Percentiles rank a stretch among this genome's conserved stretches.
These are phyloP conservation scores for Microcebus tavaratra DNA, from an alignment of 2,113 vertebrate genomes.

Conservation along the genomic window DNA sequence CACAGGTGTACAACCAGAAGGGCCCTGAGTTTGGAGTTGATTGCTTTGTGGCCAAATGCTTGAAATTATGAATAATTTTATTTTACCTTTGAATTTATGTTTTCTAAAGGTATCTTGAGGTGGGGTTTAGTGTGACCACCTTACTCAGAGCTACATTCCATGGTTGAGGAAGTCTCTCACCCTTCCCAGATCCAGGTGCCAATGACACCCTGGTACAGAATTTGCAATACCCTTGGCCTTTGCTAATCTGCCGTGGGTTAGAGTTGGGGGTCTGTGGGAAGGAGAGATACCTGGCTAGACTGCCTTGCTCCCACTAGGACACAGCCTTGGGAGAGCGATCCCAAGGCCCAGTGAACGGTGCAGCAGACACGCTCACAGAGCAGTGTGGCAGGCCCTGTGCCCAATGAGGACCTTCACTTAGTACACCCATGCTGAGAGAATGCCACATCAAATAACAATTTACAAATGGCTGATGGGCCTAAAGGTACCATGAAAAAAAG, in stretches of 20 bases:
- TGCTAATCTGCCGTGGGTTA: neutral
- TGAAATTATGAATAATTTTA: neutral
- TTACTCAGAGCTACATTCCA: neutral
- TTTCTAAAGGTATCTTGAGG: neutral
- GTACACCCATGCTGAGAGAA: accelerated
- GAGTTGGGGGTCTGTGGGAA: neutral
- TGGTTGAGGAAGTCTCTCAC: neutral
- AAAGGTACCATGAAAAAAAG: neutral
- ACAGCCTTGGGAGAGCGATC: neutral
- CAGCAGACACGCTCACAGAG: neutral
- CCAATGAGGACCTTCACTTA: neutral
- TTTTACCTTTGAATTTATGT: neutral
- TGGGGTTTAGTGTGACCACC: neutral
- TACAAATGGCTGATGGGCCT: neutral
- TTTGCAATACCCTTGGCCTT: neutral
- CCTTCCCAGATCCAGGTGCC: neutral
- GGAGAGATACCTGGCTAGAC: neutral
- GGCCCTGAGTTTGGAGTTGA: neutral
- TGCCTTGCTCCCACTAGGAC: neutral
- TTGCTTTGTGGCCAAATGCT: neutral
- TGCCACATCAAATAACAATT: neutral
- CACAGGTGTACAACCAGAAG: accelerated
- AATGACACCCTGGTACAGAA: no score
- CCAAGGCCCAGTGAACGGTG: neutral
- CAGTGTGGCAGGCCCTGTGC: neutral